Conservation (phyloP, 2,888 invertebrate genomes). For the Monopis laevigella region DNA sequence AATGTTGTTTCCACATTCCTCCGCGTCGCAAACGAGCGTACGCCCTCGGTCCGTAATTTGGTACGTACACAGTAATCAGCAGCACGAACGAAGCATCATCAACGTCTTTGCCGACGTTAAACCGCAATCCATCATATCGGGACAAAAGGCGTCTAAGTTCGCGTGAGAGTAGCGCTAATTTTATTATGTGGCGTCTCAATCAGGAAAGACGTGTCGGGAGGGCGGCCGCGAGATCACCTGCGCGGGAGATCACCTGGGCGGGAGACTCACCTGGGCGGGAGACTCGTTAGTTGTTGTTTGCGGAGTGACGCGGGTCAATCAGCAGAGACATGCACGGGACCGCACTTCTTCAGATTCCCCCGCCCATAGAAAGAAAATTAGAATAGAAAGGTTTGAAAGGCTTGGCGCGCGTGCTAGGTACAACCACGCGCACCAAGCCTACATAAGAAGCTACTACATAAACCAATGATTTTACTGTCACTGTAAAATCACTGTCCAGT, state of each 20-base stretch:
- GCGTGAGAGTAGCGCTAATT: slow-evolving; percentile 59
- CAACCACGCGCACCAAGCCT: too few species aligned
- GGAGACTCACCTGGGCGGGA: slow-evolving; percentile 43
- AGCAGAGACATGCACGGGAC: slow-evolving; percentile 68
- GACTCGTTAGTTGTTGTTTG: slow-evolving; percentile 67
- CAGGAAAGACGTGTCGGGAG: slow-evolving; percentile 44
- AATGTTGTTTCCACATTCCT: slow-evolving; percentile 2
- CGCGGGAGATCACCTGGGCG: slow-evolving; percentile 57
- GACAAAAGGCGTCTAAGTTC: slow-evolving; percentile 58
- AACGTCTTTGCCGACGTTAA: slow-evolving; percentile 45
- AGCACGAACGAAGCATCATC: slow-evolving; percentile 50
- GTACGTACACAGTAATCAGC: slow-evolving; percentile 54
- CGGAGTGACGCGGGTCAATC: slow-evolving; percentile 68
- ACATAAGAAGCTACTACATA: too few species aligned
- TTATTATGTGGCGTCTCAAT: slow-evolving; percentile 65
- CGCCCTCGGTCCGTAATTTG: slow-evolving; percentile 28
- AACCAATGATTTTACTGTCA: too few species aligned
- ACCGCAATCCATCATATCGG: slow-evolving; percentile 63
- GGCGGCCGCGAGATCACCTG: not conserved
- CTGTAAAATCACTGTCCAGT: too few species aligned
- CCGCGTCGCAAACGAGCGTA: slow-evolving; percentile 2
- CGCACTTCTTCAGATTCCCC: slow-evolving; percentile 61
- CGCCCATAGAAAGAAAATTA: too few species aligned
- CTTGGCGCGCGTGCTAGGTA: too few species aligned
- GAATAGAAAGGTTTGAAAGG: too few species aligned